Evolutionary conservation across 2,888 invertebrate genomes (phyloP).

Genomic region (Notodonta dromedarius): DNA sequence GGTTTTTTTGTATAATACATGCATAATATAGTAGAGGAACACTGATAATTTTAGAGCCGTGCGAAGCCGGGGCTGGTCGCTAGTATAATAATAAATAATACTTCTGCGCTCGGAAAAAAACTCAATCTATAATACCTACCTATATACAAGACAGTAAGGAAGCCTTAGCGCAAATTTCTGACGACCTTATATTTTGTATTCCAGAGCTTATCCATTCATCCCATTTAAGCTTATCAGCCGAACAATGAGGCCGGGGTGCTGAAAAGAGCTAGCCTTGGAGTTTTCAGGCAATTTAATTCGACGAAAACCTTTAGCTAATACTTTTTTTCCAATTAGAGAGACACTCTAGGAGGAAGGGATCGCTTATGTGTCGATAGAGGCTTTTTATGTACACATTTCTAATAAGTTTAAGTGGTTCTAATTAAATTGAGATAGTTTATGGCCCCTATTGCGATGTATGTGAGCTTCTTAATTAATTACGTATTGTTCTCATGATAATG

Average conservation of each 20-base stretch:
- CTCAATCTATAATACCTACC: too few species aligned
- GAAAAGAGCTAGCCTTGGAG: slow-evolving; percentile 30
- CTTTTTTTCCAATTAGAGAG: slow-evolving; percentile 44
- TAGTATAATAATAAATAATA: too few species aligned
- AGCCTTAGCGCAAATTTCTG: slow-evolving; percentile 32
- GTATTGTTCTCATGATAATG: not conserved
- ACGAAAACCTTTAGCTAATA: slow-evolving; percentile 32
- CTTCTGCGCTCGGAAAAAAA: too few species aligned
- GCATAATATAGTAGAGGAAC: too few species aligned
- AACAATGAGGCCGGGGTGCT: slow-evolving; percentile 32
- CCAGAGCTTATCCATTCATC: slow-evolving; percentile 39
- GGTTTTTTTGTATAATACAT: too few species aligned
- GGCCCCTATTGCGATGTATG: not conserved
- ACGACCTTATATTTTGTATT: slow-evolving; percentile 33
- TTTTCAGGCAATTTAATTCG: slow-evolving; percentile 42
- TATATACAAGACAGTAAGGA: not conserved
- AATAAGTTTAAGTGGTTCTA: slow-evolving; percentile 23
- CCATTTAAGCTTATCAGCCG: slow-evolving; percentile 40
- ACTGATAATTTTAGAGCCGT: too few species aligned
- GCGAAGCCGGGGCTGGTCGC: too few species aligned
- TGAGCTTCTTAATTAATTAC: not conserved
- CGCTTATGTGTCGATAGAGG: slow-evolving; percentile 20
- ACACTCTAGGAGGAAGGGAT: slow-evolving; percentile 17
- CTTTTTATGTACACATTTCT: slow-evolving; percentile 17
- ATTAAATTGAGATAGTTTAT: slow-evolving; percentile 1